Evolutionary conservation across 2,113 vertebrate genomes (phyloP).

Genomic region (Alethe diademata): DNA sequence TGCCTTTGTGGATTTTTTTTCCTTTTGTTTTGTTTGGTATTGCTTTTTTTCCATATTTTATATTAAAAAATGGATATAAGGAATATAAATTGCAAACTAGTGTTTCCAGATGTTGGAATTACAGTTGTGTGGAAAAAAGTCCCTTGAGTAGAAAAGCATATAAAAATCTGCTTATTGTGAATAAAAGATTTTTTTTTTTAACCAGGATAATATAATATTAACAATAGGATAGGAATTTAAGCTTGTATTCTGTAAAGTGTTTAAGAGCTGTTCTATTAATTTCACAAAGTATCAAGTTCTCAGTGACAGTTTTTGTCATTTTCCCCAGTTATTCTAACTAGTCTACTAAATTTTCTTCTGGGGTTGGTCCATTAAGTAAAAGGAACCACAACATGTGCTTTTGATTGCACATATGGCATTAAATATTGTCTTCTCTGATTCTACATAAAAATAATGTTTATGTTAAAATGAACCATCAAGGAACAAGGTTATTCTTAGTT

Average conservation of each 20-base stretch:
- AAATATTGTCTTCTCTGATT: neutral
- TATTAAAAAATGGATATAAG: neutral
- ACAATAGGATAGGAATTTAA: neutral
- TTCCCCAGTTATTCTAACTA: neutral
- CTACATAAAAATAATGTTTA: neutral
- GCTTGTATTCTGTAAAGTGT: neutral
- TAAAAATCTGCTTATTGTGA: neutral
- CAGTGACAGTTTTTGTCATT: neutral
- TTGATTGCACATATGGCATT: neutral
- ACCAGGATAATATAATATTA: neutral
- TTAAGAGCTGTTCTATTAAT: neutral
- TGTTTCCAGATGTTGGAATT: neutral
- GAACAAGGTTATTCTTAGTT: neutral
- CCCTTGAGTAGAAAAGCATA: neutral
- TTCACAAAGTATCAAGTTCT: neutral
- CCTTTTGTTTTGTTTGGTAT: neutral
- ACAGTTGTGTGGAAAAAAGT: neutral
- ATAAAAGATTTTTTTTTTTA: neutral
- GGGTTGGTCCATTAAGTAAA: neutral
- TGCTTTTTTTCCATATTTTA: neutral
- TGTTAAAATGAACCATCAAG: accelerated
- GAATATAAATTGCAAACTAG: neutral
- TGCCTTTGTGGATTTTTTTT: neutral
- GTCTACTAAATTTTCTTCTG: neutral
- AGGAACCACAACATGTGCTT: neutral